Evolutionary conservation across 2,113 vertebrate genomes (phyloP).

Genomic region (Pyxicephalus adspersus): DNA sequence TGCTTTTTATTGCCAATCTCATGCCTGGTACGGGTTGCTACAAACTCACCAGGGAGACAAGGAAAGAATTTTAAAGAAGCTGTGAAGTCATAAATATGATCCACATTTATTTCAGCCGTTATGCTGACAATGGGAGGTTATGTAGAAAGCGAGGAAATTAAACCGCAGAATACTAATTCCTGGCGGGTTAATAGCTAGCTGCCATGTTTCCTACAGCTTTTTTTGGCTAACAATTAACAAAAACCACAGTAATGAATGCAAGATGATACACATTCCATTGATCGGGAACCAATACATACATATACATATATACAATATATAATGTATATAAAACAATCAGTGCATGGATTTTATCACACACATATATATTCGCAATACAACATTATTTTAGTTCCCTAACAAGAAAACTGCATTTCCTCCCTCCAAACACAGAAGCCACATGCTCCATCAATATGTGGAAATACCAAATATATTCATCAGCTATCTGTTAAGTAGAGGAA

Average conservation of each 20-base stretch:
- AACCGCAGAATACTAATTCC: slow-evolving; percentile 31
- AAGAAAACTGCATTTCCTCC: too few species aligned
- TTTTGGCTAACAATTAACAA: slow-evolving; percentile 3
- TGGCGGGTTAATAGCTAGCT: slow-evolving; percentile 1
- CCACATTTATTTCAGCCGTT: slow-evolving; percentile 49
- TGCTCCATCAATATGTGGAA: too few species aligned
- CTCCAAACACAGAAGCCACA: too few species aligned
- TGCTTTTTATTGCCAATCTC: slow-evolving; percentile 47
- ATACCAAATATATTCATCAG: too few species aligned
- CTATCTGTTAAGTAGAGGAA: too few species aligned
- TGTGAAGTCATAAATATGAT: slow-evolving; percentile 51
- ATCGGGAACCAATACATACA: too few species aligned
- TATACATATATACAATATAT: too few species aligned
- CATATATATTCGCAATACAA: too few species aligned
- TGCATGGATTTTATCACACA: too few species aligned
- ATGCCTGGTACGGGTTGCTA: slow-evolving; percentile 34
- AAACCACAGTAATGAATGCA: not conserved
- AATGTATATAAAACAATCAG: too few species aligned
- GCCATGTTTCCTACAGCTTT: not conserved
- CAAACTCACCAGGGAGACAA: slow-evolving; percentile 46
- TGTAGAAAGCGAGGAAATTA: slow-evolving; percentile 41
- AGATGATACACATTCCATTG: too few species aligned
- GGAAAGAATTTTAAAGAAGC: slow-evolving; percentile 49
- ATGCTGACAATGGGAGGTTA: slow-evolving; percentile 54
- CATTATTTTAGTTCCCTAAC: too few species aligned